These are phyloP conservation scores for Altica lythri DNA, from an alignment of 2,888 invertebrate genomes.

Conservation along the genomic window DNA sequence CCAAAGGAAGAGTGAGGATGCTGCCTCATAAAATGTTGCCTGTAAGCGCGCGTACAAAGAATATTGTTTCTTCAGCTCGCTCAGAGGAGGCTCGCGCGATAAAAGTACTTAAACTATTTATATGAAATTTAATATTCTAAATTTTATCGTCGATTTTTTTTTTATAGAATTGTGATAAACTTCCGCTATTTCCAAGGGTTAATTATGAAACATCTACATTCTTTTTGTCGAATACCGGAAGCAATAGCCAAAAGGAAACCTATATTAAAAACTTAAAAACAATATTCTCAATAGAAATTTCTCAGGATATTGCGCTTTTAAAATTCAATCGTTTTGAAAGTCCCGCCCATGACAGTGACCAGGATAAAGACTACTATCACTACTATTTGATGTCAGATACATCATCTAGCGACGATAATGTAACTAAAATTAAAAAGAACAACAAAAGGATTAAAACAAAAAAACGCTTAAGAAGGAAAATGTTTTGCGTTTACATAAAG, in stretches of 20 bases:
- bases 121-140: too few relatives aligned
- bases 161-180: not conserved
- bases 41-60: too few relatives aligned
- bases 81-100: too few relatives aligned
- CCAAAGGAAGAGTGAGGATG: too few relatives aligned
- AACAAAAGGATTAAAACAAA: not conserved
- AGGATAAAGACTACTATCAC: conserved; percentile 1
- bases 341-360: not conserved
- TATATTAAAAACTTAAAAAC: not conserved
- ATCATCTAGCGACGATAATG: not conserved
- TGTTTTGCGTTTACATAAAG: not conserved
- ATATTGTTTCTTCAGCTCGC: too few relatives aligned
- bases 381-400: not conserved
- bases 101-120: too few relatives aligned
- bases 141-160: too few relatives aligned
- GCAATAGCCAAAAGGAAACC: not conserved
- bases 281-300: not conserved
- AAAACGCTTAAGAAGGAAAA: not conserved
- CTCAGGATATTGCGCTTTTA: not conserved
- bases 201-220: conserved; percentile 4
- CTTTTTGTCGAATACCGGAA: not conserved
- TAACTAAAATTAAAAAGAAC: not conserved
- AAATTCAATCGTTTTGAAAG: not conserved
- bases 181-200: not conserved
- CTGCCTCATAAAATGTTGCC: too few relatives aligned